These are phyloP conservation scores for Lordiphosa andalusiaca DNA, from an alignment of 2,888 invertebrate genomes.

Conservation along the genomic window DNA sequence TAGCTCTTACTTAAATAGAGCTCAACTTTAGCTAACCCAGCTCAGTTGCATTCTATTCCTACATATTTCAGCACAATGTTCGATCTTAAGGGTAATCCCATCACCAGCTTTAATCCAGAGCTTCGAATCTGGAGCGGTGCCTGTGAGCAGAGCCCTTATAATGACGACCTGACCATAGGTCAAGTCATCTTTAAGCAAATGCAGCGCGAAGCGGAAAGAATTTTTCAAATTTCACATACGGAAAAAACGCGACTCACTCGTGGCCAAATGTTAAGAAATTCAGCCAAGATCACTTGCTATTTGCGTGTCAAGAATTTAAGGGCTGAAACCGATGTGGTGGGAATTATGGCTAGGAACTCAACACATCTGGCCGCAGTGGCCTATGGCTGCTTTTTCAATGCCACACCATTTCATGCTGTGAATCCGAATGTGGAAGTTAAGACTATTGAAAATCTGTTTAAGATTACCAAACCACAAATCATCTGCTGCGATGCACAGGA, in stretches of 20 bases:
- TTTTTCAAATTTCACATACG: conserved; percentile 62
- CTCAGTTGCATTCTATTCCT: neutral
- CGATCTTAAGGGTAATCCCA: conserved; percentile 41
- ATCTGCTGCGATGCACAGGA: conserved; percentile 66
- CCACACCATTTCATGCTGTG: conserved; percentile 64
- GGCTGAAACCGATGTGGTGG: conserved; percentile 60
- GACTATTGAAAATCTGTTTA: conserved; percentile 50
- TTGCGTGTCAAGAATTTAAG: conserved; percentile 41
- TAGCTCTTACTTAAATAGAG: conserved; percentile 9
- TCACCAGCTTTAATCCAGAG: conserved; percentile 39
- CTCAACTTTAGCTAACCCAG: no score
- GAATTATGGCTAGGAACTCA: conserved; percentile 62
- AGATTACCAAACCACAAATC: conserved; percentile 60
- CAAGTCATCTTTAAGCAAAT: conserved; percentile 58
- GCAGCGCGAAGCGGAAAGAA: conserved; percentile 49
- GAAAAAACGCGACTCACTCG: conserved; percentile 56
- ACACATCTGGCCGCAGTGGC: conserved; percentile 59
- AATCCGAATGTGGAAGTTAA: conserved; percentile 51
- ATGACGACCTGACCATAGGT: conserved; percentile 62
- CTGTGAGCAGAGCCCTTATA: conserved; percentile 38
- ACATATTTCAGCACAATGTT: conserved; percentile 30
- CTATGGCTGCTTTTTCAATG: conserved; percentile 69
- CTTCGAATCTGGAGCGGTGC: conserved; percentile 55
- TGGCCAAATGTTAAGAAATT: conserved; percentile 50
- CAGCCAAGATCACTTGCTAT: conserved; percentile 52